Evolutionary conservation across 2,113 vertebrate species (phyloP).

Genomic region (Nerophis ophidion): DNA sequence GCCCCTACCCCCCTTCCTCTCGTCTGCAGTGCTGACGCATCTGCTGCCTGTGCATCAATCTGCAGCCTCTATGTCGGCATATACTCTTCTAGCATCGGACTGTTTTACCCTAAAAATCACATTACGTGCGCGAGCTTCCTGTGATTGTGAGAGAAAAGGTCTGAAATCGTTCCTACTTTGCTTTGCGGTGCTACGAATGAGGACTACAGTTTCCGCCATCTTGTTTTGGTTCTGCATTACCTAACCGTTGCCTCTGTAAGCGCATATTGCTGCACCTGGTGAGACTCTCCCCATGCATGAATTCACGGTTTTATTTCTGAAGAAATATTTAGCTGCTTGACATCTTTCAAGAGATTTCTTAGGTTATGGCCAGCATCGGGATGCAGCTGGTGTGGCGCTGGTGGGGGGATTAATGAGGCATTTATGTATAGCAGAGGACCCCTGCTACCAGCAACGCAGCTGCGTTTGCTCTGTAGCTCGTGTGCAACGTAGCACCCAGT

Average conservation of each 20-base stretch:
- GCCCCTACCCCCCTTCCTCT: conserved; percentile 67
- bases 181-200: conserved; percentile 20
- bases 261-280: conserved; percentile 37
- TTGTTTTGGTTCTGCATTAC: conserved; percentile 38
- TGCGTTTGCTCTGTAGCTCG: conserved; percentile 35
- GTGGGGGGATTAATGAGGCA: conserved; percentile 30
- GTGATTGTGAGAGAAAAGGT: conserved; percentile 56
- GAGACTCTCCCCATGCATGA: conserved; percentile 34
- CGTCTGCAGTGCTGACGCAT: conserved; percentile 85
- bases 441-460: conserved; percentile 39
- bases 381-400: conserved; percentile 11
- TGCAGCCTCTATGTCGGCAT: conserved; percentile 81
- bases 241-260: conserved; percentile 61
- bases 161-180: conserved; percentile 24
- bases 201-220: conserved; percentile 29
- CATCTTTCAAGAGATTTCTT: conserved; percentile 3
- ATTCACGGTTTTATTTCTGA: conserved; percentile 26
- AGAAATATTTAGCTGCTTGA: conserved; percentile 22
- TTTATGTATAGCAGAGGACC: conserved; percentile 24
- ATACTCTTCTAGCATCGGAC: conserved; percentile 56
- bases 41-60: conserved; percentile 86
- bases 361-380: conserved; percentile 9
- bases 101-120: conserved; percentile 52
- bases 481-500: conserved; percentile 56
- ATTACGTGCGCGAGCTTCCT: conserved; percentile 13